Evolutionary conservation across 2,888 invertebrate species (phyloP).

Genomic region (Sphaerophoria rueppellii): DNA sequence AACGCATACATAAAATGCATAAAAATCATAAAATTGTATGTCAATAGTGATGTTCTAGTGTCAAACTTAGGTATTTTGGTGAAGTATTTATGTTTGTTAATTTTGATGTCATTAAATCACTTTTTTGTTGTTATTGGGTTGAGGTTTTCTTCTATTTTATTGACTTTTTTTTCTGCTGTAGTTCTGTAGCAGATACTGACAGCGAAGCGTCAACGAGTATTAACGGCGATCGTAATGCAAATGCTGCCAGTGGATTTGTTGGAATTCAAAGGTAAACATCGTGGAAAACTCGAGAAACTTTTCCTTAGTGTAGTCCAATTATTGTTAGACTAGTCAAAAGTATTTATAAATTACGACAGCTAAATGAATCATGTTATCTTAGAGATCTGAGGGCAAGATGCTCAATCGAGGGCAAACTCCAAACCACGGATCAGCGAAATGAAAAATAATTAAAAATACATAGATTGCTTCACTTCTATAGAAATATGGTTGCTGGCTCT

Average conservation of each 20-base stretch:
- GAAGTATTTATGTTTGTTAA: constrained; percentile 44
- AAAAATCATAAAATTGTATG: constrained; percentile 17
- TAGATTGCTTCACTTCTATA: too few species aligned
- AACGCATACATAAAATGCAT: constrained; percentile 39
- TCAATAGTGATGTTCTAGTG: constrained; percentile 39
- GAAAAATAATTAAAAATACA: too few species aligned
- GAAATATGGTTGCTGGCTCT: too few species aligned
- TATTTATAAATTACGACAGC: not conserved
- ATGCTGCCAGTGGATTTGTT: constrained; percentile 45
- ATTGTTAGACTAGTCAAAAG: not conserved
- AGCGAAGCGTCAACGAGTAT: constrained; percentile 63
- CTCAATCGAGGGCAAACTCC: too few species aligned
- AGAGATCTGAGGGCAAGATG: too few species aligned
- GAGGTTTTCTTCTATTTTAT: not conserved
- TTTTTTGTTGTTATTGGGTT: constrained; percentile 40
- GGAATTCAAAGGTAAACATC: constrained; percentile 52
- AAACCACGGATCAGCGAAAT: too few species aligned
- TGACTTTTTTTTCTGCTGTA: constrained; percentile 55
- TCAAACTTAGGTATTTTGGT: constrained; percentile 51
- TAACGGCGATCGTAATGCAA: constrained; percentile 59
- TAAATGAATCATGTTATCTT: too few species aligned
- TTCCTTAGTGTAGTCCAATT: too few species aligned
- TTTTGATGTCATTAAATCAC: constrained; percentile 29
- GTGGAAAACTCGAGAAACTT: not conserved
- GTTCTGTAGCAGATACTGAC: constrained; percentile 62